A percentile compares a stretch with the other conserved stretches of the same genome.
These are phyloP conservation scores for Poeciliopsis occidentalis DNA, from an alignment of 2,113 vertebrate species.

Conservation along the genomic window DNA sequence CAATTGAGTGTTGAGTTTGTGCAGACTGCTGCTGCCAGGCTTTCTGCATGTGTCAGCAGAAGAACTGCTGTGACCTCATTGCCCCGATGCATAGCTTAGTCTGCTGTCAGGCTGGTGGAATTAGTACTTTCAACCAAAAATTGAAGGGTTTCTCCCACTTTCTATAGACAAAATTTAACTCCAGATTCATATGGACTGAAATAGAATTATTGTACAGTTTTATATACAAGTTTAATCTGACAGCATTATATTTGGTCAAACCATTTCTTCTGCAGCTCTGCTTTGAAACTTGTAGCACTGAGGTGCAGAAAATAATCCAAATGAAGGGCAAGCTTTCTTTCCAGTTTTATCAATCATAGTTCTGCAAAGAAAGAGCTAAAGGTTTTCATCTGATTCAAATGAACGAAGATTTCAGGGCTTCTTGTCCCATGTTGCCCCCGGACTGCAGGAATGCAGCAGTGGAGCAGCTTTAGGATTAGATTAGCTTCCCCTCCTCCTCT, in stretches of 20 bases:
- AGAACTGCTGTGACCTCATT: slow-evolving; percentile 18
- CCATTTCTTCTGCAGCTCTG: neutral
- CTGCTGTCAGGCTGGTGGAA: slow-evolving; percentile 26
- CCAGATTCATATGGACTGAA: neutral
- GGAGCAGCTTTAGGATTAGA: slow-evolving; percentile 64
- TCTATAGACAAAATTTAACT: neutral
- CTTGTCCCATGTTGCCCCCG: slow-evolving; percentile 64
- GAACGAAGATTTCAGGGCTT: slow-evolving; percentile 67
- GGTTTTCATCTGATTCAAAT: slow-evolving; percentile 69
- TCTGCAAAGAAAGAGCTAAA: slow-evolving; percentile 26
- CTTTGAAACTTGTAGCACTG: neutral
- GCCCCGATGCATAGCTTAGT: slow-evolving; percentile 22
- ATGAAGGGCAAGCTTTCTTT: neutral
- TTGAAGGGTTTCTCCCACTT: slow-evolving; percentile 1
- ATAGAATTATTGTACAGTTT: neutral
- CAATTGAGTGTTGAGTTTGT: neutral
- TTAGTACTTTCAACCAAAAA: slow-evolving; percentile 12
- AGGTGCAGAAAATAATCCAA: neutral
- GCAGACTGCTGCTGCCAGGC: neutral
- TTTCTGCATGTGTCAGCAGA: slow-evolving; percentile 9
- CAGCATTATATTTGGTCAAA: neutral
- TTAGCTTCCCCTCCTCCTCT: slow-evolving; percentile 68
- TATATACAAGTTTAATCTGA: neutral
- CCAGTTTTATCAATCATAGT: neutral
- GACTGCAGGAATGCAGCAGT: slow-evolving; percentile 73